Conservation (phyloP, 2,113 vertebrate genomes). For the Elgaria multicarinata region DNA sequence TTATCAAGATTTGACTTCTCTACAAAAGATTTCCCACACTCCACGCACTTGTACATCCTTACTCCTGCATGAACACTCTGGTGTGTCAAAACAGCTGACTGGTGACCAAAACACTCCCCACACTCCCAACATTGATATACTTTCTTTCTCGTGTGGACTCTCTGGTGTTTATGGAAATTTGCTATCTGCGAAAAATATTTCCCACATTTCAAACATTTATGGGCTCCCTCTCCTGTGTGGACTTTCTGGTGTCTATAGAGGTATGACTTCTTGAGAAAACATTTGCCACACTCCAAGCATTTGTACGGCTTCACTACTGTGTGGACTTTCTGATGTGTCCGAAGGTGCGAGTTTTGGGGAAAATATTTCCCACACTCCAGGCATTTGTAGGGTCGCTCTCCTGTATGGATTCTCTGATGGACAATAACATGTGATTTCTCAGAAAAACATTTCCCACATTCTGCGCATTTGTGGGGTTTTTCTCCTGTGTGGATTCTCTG, state of each 20-base stretch:
- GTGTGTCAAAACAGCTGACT: conserved; percentile 26
- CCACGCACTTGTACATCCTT: conserved; percentile 23
- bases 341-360: not conserved
- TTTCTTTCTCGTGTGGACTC: conserved; percentile 18
- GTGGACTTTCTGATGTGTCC: not conserved
- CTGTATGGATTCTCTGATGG: not conserved
- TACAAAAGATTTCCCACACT: conserved; percentile 45
- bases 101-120: conserved; percentile 27
- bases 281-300: not conserved
- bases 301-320: not conserved
- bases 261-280: not conserved
- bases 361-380: not conserved
- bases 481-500: not conserved
- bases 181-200: conserved; percentile 2
- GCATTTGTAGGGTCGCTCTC: not conserved
- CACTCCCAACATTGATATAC: conserved; percentile 21
- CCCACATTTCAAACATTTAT: not conserved
- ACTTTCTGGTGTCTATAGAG: not conserved
- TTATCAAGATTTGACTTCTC: not conserved
- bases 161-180: conserved; percentile 36
- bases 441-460: not conserved
- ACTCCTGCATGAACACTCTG: conserved; percentile 35
- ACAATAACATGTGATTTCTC: not conserved
- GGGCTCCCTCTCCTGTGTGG: conserved; percentile 1
- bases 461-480: not conserved